Conservation (phyloP, 1,140 invertebrate genomes). For the Pseudomyrmex concolor region DNA sequence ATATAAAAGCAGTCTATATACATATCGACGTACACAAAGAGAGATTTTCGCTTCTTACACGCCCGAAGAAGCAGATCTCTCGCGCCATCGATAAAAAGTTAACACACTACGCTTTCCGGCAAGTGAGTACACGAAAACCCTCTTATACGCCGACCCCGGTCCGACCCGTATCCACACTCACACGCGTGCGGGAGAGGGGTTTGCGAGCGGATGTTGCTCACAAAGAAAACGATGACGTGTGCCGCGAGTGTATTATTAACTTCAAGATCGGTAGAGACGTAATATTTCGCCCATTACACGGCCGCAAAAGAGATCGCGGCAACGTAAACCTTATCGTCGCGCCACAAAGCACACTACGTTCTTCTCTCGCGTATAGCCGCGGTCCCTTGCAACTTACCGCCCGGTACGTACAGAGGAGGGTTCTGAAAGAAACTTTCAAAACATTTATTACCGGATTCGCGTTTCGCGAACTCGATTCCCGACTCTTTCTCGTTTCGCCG, state of each 20-base stretch:
- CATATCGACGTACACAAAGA: constrained; percentile 10
- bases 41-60: constrained; percentile 41
- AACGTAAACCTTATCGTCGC: constrained; percentile 46
- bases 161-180: constrained; percentile 36
- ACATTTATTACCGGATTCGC: constrained; percentile 39
- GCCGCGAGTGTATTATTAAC: constrained; percentile 48
- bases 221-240: constrained; percentile 54
- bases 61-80: constrained; percentile 45
- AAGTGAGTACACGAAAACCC: constrained; percentile 73
- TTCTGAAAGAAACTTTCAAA: constrained; percentile 52
- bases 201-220: background rate
- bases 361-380: background rate
- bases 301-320: constrained; percentile 40
- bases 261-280: constrained; percentile 43
- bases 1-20: constrained; percentile 3
- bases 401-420: constrained; percentile 16
- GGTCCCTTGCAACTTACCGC: constrained; percentile 20
- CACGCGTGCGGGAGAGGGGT: background rate
- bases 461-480: constrained; percentile 25
- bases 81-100: constrained; percentile 68
- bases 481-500: background rate
- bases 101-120: constrained; percentile 64
- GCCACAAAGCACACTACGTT: constrained; percentile 7
- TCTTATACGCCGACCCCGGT: constrained; percentile 63
- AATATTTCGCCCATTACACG: constrained; percentile 57